Evolutionary conservation across 1,140 invertebrate species (phyloP).

Genomic region (Drosophila pallidifrons): DNA sequence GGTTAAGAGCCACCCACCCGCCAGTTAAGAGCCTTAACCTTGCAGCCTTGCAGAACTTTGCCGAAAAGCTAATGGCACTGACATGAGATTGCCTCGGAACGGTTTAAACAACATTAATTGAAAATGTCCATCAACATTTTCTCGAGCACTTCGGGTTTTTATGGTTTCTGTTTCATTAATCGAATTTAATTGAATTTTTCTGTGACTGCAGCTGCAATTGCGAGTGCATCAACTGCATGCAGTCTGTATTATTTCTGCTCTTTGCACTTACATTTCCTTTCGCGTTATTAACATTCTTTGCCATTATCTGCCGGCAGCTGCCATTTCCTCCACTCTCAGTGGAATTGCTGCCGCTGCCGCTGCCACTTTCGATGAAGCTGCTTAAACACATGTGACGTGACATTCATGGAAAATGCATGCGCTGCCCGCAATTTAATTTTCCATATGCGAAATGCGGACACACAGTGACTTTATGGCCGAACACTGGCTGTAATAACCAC

Average conservation of each 20-base stretch:
- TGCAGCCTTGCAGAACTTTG: not conserved
- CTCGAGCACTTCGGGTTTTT: not conserved
- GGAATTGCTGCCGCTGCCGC: not conserved
- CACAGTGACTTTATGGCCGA: conserved; percentile 16
- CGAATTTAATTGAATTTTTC: conserved; percentile 39
- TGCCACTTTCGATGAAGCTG: conserved; percentile 30
- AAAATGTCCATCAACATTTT: not conserved
- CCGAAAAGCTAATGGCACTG: conserved; percentile 38
- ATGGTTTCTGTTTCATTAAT: conserved; percentile 31
- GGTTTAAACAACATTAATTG: conserved; percentile 9
- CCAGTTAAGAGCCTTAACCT: not conserved
- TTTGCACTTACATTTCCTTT: conserved; percentile 28
- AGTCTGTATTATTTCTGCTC: not conserved
- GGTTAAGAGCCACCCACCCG: not conserved
- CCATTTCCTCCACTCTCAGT: conserved; percentile 23
- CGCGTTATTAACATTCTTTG: conserved; percentile 62
- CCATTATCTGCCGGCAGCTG: conserved; percentile 52
- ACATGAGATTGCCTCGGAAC: conserved; percentile 21
- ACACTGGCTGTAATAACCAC: conserved; percentile 17
- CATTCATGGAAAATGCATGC: conserved; percentile 57
- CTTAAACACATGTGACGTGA: conserved; percentile 38
- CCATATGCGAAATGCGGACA: conserved; percentile 20
- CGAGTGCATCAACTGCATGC: not conserved
- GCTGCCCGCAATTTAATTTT: conserved; percentile 35
- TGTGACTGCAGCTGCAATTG: conserved; percentile 4